phyloP scores from a whole-genome alignment of 2,113 vertebrate species.

The Pygoscelis adeliae region DNA sequence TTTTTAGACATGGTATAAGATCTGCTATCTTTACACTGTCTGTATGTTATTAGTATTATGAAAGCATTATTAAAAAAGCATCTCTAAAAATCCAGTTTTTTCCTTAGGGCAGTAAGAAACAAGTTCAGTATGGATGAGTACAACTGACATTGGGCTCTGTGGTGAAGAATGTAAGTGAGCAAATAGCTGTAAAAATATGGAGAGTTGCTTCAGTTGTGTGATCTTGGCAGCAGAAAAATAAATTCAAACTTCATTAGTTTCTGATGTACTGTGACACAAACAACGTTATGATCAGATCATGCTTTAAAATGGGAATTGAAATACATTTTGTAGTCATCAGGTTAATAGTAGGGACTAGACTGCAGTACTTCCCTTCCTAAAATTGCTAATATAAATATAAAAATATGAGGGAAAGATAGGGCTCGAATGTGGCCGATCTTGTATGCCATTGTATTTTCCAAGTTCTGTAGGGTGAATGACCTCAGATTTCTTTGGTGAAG shows the following conservation, averaged over 20 bases:
- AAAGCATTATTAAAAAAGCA: background rate
- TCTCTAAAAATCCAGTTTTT: background rate
- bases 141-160: background rate
- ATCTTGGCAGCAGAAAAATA: slow-evolving; percentile 1
- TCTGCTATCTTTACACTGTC: background rate
- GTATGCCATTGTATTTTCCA: slow-evolving; percentile 41
- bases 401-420: background rate
- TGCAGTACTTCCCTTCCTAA: background rate
- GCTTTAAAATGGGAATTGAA: slow-evolving; percentile 24
- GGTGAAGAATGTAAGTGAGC: background rate
- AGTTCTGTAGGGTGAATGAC: slow-evolving; percentile 44
- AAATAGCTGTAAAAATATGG: slow-evolving; percentile 26
- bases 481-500: slow-evolving; percentile 70
- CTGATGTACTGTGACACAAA: slow-evolving; percentile 20
- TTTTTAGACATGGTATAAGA: background rate
- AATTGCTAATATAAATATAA: background rate
- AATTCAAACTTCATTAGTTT: slow-evolving; percentile 40
- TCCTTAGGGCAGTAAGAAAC: background rate
- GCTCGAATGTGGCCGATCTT: background rate
- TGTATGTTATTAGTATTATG: background rate
- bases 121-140: background rate
- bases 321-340: background rate
- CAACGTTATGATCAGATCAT: background rate
- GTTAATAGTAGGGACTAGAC: background rate
- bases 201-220: background rate